Conservation (phyloP, 2,113 vertebrate species). For the Mungos mungo region DNA sequence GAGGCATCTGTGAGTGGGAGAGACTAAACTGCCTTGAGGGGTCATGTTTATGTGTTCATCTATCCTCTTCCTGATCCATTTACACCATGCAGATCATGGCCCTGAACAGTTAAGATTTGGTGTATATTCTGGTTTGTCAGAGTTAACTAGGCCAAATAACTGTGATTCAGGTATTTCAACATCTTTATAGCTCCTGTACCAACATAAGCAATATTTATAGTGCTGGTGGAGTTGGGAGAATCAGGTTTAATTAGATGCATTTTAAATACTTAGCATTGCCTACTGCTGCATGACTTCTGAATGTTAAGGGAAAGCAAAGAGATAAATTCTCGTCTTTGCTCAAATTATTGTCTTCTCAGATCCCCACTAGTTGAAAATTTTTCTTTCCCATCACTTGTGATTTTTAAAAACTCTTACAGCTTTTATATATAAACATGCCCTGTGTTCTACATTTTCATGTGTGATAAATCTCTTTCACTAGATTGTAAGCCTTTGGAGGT, state of each 20-base stretch:
- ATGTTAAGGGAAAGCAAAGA: constrained; percentile 46
- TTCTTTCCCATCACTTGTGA: background rate
- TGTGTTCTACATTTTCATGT: constrained; percentile 46
- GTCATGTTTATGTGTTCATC: background rate
- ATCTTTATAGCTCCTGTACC: background rate
- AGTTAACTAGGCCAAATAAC: background rate
- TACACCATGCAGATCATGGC: background rate
- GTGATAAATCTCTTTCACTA: constrained; percentile 55
- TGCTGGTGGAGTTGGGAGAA: background rate
- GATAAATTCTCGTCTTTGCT: constrained; percentile 15
- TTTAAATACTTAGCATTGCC: constrained; percentile 8
- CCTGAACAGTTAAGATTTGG: background rate
- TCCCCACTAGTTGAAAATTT: constrained; percentile 34
- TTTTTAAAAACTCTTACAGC: background rate
- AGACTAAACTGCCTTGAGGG: background rate
- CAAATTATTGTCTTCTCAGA: constrained; percentile 28
- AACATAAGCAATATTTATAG: background rate
- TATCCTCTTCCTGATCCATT: background rate
- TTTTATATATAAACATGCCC: constrained; percentile 37
- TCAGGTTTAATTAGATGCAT: background rate
- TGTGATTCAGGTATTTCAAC: background rate
- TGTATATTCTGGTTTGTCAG: background rate
- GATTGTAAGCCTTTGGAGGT: constrained; percentile 69
- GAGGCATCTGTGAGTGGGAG: background rate
- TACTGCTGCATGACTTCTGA: constrained; percentile 28